Base-by-base conservation (phyloP, 2,113 vertebrate species). In the pig (Sus scrofa) region DNA sequence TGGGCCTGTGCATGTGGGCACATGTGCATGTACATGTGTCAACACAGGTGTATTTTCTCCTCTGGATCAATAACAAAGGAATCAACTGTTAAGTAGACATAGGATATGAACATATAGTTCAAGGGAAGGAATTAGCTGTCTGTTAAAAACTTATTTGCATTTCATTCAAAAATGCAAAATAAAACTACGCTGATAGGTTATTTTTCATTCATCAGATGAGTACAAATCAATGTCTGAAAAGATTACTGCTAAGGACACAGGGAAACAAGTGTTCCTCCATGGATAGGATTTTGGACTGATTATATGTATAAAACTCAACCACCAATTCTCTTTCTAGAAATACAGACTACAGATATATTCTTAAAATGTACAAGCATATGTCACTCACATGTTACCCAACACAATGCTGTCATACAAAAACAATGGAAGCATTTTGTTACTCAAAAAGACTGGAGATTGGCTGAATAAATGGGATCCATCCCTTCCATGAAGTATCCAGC, bases 381-480 rank as follows among this genome's bases (percentile, higher is more conserved):
- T 58, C 27, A 1, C n/a, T 63, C 16, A 24, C 6, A 9, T 0
- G 2, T 68, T 24, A 65, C 27, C 37, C 65, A 9, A 20, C 0
- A 0, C 27, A 39, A 12, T 11, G 27, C 32, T 54, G 18, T 65
- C 50, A 34, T 0, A 54, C 30, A 37, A 44, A 73, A 11, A 68
- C 27, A 16, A 19, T 39, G 13, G 37, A 60, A 44, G 44, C 5
- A 3, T 9, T 58, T 3, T 39, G 20, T 60, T 27, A n/a, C 8
- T 34, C 52, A 60, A 2, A 44, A 82, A 54, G n/a, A 78, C 11
- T 52, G 37, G 15, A 85, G 26, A 86, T 16, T 2, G 30, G 30
- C 18, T 15, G 27, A 32, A n/a, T 4, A 13, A 2, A 8, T 2
- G 44, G 7, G n/a, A 30, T 30, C 34, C 6, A 7, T 3, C 58